Evolutionary conservation across 1,140 invertebrate genomes (phyloP).

Genomic region (Dufourea novaeangliae): DNA sequence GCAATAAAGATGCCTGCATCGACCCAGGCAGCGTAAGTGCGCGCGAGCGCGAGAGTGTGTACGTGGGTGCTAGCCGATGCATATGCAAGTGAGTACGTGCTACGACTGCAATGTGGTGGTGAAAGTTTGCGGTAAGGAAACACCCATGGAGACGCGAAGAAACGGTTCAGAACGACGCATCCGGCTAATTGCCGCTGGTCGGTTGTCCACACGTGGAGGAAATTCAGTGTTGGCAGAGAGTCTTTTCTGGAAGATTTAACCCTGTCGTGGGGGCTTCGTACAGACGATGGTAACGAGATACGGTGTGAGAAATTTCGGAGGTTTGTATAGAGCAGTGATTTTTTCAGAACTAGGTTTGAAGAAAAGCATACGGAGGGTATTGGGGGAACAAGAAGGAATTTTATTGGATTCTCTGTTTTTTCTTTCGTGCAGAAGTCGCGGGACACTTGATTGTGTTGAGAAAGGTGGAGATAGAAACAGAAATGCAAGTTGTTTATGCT

Average conservation of each 20-base stretch:
- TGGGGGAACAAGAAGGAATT: too few species aligned
- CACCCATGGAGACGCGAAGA: constrained; percentile 31
- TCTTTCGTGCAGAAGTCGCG: too few species aligned
- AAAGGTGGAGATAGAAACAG: too few species aligned
- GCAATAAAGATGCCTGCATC: constrained; percentile 61
- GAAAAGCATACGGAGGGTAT: too few species aligned
- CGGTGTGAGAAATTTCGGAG: too few species aligned
- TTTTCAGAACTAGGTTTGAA: too few species aligned
- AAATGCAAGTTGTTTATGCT: too few species aligned
- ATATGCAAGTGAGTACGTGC: constrained; percentile 19
- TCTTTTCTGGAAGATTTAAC: not conserved
- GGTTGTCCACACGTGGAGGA: not conserved
- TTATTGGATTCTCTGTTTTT: too few species aligned
- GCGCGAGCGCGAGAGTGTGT: not conserved
- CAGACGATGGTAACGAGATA: too few species aligned
- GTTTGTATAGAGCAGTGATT: too few species aligned
- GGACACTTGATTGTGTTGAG: too few species aligned
- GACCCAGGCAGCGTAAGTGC: not conserved
- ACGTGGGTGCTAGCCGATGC: not conserved
- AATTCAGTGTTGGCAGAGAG: not conserved
- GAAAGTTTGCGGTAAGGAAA: constrained; percentile 46
- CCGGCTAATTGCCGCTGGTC: constrained; percentile 40
- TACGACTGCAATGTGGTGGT: constrained; percentile 19
- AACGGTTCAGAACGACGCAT: constrained; percentile 30
- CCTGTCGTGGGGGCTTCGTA: too few species aligned